phyloP scores from a whole-genome alignment of 2,113 vertebrate species.

The Daubentonia madagascariensis region DNA sequence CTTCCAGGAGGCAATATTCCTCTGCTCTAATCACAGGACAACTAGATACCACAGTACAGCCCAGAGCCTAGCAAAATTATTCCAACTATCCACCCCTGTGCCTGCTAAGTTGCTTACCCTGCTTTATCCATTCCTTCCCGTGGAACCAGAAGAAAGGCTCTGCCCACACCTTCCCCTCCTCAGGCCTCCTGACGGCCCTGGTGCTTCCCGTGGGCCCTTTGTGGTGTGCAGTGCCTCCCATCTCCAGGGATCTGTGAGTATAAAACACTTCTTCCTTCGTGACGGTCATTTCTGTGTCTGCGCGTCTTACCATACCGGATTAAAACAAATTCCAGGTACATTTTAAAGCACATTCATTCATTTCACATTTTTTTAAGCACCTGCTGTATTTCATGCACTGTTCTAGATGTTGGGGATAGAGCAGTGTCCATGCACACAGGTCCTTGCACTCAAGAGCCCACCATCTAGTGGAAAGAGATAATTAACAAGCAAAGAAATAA shows the following conservation, averaged over 20 bases:
- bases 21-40: not conserved
- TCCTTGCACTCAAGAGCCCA: not conserved
- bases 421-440: not conserved
- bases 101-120: not conserved
- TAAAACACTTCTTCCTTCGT: not conserved
- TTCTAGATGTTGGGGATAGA: not conserved
- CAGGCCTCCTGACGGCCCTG: not conserved
- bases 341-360: not conserved
- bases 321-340: not conserved
- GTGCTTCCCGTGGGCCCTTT: not conserved
- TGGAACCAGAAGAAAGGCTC: not conserved
- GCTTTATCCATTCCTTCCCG: not conserved
- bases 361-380: not conserved
- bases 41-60: not conserved
- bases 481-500: not conserved
- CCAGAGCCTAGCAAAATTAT: not conserved
- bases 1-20: not conserved
- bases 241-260: not conserved
- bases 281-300: not conserved
- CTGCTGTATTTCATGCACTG: not conserved
- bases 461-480: not conserved
- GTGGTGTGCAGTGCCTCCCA: fast-evolving
- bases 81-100: not conserved
- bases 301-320: no score
- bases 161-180: not conserved